These are phyloP conservation scores for Leptinotarsa haldemani DNA, from an alignment of 2,888 invertebrate genomes.

Conservation along the genomic window DNA sequence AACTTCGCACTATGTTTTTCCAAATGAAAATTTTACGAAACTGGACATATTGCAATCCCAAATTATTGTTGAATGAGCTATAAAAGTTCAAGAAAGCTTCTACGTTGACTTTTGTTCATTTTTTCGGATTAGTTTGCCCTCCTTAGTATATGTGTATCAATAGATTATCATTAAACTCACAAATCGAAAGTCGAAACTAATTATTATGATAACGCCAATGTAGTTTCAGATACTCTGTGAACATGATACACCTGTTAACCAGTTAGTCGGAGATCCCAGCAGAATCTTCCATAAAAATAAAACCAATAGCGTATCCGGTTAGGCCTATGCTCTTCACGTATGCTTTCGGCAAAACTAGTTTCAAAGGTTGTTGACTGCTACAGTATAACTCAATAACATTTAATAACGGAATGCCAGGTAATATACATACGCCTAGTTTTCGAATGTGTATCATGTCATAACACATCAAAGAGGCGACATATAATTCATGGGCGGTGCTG, in stretches of 20 bases:
- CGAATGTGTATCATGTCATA: conserved; percentile 39
- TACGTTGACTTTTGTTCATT: too few species aligned
- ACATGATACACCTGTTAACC: not conserved
- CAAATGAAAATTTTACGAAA: too few species aligned
- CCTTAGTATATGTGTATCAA: too few species aligned
- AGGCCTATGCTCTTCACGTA: conserved; percentile 2
- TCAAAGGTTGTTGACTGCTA: conserved; percentile 26
- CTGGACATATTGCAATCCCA: too few species aligned
- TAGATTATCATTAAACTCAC: too few species aligned
- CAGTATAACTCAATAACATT: conserved; percentile 22
- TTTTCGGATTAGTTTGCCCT: too few species aligned
- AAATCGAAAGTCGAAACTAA: too few species aligned
- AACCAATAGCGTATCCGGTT: conserved; percentile 8
- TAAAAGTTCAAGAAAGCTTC: too few species aligned
- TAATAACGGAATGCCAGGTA: conserved; percentile 31
- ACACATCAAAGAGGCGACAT: conserved; percentile 38
- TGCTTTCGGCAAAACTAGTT: conserved; percentile 25
- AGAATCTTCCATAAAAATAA: not conserved
- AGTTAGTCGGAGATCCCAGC: not conserved
- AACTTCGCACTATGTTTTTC: too few species aligned
- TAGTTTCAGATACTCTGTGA: not conserved
- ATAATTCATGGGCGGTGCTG: conserved; percentile 40
- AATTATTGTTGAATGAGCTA: too few species aligned
- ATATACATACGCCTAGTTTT: conserved; percentile 23
- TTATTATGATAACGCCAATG: not conserved